Evolutionary conservation across 2,888 invertebrate genomes (phyloP).

Genomic region (Sepiola atlantica): DNA sequence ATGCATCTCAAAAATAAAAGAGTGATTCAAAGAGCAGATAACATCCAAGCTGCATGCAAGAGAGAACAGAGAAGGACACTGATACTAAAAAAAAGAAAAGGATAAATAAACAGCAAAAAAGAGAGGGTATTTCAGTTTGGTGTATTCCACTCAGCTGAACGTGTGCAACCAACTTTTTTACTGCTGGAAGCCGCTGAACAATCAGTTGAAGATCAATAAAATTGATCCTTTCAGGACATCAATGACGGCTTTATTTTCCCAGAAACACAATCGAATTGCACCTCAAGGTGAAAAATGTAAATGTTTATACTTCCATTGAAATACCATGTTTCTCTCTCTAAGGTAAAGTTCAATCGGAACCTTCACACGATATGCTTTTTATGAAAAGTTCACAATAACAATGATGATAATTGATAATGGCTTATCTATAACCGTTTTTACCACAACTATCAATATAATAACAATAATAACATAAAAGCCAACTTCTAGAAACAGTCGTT

Average conservation of each 20-base stretch:
- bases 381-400: no score
- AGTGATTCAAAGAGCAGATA: no score
- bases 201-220: not conserved
- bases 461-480: no score
- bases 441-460: no score
- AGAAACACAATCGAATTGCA: not conserved
- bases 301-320: not conserved
- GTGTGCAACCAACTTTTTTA: not conserved
- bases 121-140: not conserved
- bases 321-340: not conserved
- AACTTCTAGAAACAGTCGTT: no score
- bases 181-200: not conserved
- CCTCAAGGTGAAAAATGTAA: not conserved
- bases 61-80: not conserved
- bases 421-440: no score
- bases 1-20: no score
- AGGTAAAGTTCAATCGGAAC: not conserved
- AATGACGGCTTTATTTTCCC: not conserved
- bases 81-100: not conserved
- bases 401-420: no score
- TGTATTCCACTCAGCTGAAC: not conserved
- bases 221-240: not conserved
- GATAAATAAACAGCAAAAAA: not conserved
- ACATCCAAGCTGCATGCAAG: no score
- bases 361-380: not conserved